Percentiles rank a stretch among this genome's conserved stretches.
These are phyloP conservation scores for Ophion ventricosus DNA, from an alignment of 2,888 invertebrate genomes.

Conservation along the genomic window DNA sequence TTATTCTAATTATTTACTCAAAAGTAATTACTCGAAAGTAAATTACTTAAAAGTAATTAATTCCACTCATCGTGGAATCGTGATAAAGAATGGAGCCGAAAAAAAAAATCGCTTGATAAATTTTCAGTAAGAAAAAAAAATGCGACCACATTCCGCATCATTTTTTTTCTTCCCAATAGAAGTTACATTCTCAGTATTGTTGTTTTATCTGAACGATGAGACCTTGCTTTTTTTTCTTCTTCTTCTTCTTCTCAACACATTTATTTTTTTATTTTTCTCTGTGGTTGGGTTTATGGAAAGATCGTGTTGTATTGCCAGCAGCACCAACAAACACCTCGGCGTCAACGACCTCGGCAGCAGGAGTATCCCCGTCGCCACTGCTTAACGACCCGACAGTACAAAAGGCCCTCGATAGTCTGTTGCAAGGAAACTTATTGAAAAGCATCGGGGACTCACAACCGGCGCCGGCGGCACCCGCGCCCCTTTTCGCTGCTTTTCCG, in stretches of 20 bases:
- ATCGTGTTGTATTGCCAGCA: slow-evolving; percentile 77
- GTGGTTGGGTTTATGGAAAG: slow-evolving; percentile 47
- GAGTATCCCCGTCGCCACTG: slow-evolving; percentile 85
- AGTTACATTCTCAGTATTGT: no score
- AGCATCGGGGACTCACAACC: slow-evolving; percentile 82
- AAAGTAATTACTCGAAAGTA: no score
- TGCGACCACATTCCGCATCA: no score
- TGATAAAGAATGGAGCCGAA: neutral
- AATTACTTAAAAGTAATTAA: no score
- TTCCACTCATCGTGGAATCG: no score
- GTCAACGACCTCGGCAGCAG: slow-evolving; percentile 72
- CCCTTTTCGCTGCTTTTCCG: slow-evolving; percentile 81
- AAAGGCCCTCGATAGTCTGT: slow-evolving; percentile 90
- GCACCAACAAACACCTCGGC: slow-evolving; percentile 76
- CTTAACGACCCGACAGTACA: slow-evolving; percentile 91
- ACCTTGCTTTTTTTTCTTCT: slow-evolving; percentile 1
- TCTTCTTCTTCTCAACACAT: slow-evolving; percentile 7
- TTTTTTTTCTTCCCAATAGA: no score
- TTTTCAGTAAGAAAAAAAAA: no score
- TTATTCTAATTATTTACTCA: no score
- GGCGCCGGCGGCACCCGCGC: slow-evolving; percentile 72
- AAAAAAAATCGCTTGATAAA: neutral
- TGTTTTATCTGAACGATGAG: no score
- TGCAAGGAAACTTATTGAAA: slow-evolving; percentile 86
- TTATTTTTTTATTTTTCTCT: slow-evolving; percentile 26